Base-by-base conservation (phyloP, 1,140 invertebrate genomes). In the Saccostrea cuccullata region DNA sequence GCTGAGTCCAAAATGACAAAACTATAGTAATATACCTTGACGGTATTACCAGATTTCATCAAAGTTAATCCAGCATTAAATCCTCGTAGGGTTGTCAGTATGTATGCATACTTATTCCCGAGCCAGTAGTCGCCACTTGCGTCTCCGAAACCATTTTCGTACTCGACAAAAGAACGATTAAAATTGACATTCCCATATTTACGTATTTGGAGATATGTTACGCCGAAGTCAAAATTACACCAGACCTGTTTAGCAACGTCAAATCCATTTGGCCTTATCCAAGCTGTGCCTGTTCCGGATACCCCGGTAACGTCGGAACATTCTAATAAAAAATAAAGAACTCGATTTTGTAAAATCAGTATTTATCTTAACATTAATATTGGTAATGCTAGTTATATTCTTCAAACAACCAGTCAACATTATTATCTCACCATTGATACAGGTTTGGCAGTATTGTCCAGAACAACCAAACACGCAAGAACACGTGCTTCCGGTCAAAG, bases 121-220 rank as follows among this genome's bases (percentile, higher is more conserved):
- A 92, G 30, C 90, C 89, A 92, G 55, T 88, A 91, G 58, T 92
- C 88, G 8, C 82, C 88, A 20, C 86, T 77, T 15, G 85, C 20
- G 55, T 89, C 86, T 15, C 91, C 91, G 77, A 92, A 92, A 55
- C 91, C 91, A 26, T 90, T 85, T 55, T 88, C 86, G 82, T 90
- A 92, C 26, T 90, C 90, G 8, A 26, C 82, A 88, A 89, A 92
- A 55, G 30, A 85, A 20, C 88, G 77, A 58, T 90, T 88, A 56
- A 90, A 90, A 67, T 82, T 86, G 36, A 87, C 77, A 47, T 86
- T 82, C 13, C 83, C 89, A 86, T 58, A 56, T 15, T 64, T 47
- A 36, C 87, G 58, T 55, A 73, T 73, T 20, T 88, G 87, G 11
- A 88, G 23, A 47, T 88, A 88, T 12, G 87, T 88, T 67, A 88